These are phyloP conservation scores for Nemurella pictetii DNA, from an alignment of 2,888 invertebrate species.

Conservation along the genomic window DNA sequence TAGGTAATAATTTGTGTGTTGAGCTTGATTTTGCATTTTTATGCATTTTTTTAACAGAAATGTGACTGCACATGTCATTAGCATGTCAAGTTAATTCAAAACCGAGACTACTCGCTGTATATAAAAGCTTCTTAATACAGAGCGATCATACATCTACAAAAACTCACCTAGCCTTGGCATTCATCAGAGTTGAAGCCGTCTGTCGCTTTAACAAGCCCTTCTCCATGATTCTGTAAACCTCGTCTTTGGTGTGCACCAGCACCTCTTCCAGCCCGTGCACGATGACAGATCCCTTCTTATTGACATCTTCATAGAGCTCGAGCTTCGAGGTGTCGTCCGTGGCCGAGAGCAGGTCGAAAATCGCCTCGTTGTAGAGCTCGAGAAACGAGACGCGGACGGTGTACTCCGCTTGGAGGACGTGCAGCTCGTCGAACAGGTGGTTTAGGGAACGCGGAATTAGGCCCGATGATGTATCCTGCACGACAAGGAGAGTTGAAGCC, in stretches of 20 bases:
- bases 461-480: slow-evolving; percentile 82
- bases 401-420: slow-evolving; percentile 74
- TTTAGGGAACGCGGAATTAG: slow-evolving; percentile 90
- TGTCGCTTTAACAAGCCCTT: slow-evolving; percentile 84
- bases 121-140: too few relatives aligned
- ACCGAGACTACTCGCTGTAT: too few relatives aligned
- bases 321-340: slow-evolving; percentile 73
- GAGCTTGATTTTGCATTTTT: too few relatives aligned
- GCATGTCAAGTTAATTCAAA: too few relatives aligned
- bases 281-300: slow-evolving; percentile 85
- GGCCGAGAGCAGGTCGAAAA: slow-evolving; percentile 85
- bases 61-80: too few relatives aligned
- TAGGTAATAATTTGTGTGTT: too few relatives aligned
- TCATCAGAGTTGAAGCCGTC: slow-evolving; percentile 93
- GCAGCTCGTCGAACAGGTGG: slow-evolving; percentile 87
- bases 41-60: too few relatives aligned
- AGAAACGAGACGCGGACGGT: slow-evolving; percentile 90
- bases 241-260: slow-evolving; percentile 82
- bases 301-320: slow-evolving; percentile 74
- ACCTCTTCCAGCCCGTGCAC: slow-evolving; percentile 91
- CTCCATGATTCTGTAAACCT: slow-evolving; percentile 85
- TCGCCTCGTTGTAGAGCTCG: slow-evolving; percentile 95
- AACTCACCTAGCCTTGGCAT: slow-evolving; percentile 82
- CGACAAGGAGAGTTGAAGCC: too few relatives aligned
- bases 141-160: too few relatives aligned